Base-by-base conservation (phyloP, 2,797 vertebrate genomes). In the Rhynchotus rufescens region DNA sequence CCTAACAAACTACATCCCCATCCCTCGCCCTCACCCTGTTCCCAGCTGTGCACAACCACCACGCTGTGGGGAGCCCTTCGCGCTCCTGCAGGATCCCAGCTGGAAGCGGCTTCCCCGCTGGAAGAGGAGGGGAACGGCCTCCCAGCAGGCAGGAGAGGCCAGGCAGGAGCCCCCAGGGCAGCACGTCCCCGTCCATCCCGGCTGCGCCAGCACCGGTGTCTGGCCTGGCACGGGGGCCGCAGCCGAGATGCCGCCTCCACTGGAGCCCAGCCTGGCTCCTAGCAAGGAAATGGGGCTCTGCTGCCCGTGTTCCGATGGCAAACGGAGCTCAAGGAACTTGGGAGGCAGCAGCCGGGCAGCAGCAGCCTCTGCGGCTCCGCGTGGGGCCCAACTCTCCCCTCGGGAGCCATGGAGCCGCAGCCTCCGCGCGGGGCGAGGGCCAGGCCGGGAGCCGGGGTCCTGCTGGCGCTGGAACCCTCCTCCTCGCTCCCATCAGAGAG, bases 231-330 rank as follows among this genome's bases (percentile, higher is more conserved):
- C 36, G 36, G 36, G 36, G 36, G 36, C 36, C 36, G 36, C 36
- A 36, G 36, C 36, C 36, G 36, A 36, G 36, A 36, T 10, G 36
- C 36, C 9, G 36, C 36, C 36, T 36, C 44, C 34, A 38, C 62
- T 12, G 25, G 65, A 77, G 65, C 47, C 10, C 16, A 9, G 62
- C 0, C 0, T 1, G 1, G 45, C 26, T 2, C 0, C 12, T 2
- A 2, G 10, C 0, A 0, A 38, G 56, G 22, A 36, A n/a, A 21
- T 0, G 3, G 30, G 21, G 61, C 71, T 17, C 56, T 15, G 16
- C 36, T 14, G 32, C 65, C 52, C 15, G 28, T 8, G 8, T 15
- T 8, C 0, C 6, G 0, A 15, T 62, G 49, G 38, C 62, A 38
- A 59, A 21, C 45, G 8, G 11, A 79, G 57, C n/a, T 30, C 42